Base-by-base conservation (phyloP, 2,888 invertebrate species). In the Drosophila formosana region DNA sequence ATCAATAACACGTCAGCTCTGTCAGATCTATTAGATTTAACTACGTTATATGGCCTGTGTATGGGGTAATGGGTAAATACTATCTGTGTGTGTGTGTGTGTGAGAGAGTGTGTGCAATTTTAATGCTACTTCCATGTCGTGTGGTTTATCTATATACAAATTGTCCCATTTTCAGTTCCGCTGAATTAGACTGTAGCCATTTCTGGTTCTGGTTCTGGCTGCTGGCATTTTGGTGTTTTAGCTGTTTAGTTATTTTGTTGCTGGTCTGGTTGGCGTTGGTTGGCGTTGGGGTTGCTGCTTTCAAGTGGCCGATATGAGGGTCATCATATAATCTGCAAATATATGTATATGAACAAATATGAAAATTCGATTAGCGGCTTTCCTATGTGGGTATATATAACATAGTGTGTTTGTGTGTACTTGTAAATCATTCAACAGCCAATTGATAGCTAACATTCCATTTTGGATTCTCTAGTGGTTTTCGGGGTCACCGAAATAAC, bases 301-400 rank as follows among this genome's bases (percentile, higher is more conserved):
- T 82, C 55, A 84, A 57, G 66, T 78, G 71, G 82, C 80, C 75
- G 71, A 72, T 75, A 82, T 79, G 43, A 78, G 75, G 78, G 79
- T 67, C 72, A 68, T 67, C 72, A 68, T 62, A 68, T 84, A 84
- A 83, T 87, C 83, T 83, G 83, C 45, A 87, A 83, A 83, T 78
- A 81, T 53, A 71, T 34, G 45, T 34, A 47, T 49, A 45, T 25
- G 45, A 53, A 58, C 66, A 86, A 74, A 74, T 78, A 81, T 81
- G 65, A 75, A 81, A 78, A 84, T 79, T 84, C 78, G 70, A 84
- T 87, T 87, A 83, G 84, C 61, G 79, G 72, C 67, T 69, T 72
- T 52, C 30, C 57, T 64, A 53, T 66, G 30, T 23, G 18, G 13
- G 7, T 49, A 37, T 52, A 34, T 18, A 61, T 56, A 13, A 50